Evolutionary conservation across 2,797 vertebrate species (phyloP), one percentile per base, ranked within the genome.

Genomic region (Phoxinus dragarum): DNA sequence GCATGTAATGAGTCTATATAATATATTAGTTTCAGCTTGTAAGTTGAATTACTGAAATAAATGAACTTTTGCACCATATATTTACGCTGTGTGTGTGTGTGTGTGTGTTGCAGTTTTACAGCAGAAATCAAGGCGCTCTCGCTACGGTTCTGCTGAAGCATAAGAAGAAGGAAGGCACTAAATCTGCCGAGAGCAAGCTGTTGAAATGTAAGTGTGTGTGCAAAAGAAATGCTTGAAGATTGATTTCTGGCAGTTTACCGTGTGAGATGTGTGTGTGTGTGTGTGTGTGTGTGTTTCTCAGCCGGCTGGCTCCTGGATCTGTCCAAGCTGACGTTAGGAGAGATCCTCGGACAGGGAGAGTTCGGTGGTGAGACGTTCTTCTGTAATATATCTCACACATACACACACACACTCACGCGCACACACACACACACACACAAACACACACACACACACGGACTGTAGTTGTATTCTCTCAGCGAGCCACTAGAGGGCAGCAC

Each of bases 301-400:
- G 98, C 93, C 0, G 97, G 97, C 42, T 98, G 98, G 97, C 84
- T 99, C 82, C 91, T 99, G 88, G 96, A 97, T 90, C 94, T 98
- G 71, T 90, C 95, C 6, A 94, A 96, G 81, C 94, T 98, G 82
- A 95, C 91, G 0, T 81, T 97, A 81, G 96, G 97, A 76, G 92
- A 94, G 1, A 93, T 88, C 86, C 97, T 98, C 0, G 97, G 97
- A 89, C 95, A 97, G 81, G 97, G 97, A 0, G 97, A 98, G 91
- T 98, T 97, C 1, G 97, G 98, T 85, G 96, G 97, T 98, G 86
- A 93, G 44, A 11, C 0, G 11, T 14, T 47, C 44, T 12, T 12
- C 44, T 47, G 44, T 47, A 12, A 12, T 47, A 0, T 12, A 11
- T 12, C 4, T 1, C 1, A 1, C 1, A 3, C 4, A 5, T 1